Conservation (phyloP, 1,140 invertebrate genomes). For the Drosophila seguyi region DNA sequence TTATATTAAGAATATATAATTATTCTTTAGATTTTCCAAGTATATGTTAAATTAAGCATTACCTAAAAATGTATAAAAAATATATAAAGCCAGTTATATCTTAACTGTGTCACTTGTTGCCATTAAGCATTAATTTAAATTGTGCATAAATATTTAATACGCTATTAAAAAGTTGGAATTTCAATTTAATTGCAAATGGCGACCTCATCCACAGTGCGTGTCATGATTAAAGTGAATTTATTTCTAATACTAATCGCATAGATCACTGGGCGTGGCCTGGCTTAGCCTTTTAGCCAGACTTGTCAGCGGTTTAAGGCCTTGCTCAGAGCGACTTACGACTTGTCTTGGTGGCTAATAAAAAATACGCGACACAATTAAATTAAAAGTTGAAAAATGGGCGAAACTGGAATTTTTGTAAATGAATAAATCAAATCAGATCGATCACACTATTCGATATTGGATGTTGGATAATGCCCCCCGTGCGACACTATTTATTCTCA, state of each 20-base stretch:
- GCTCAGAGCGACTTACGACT: slow-evolving; percentile 4
- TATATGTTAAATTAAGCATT: background rate
- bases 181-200: slow-evolving; percentile 34
- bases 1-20: no score
- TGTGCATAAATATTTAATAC: background rate
- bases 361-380: slow-evolving; percentile 62
- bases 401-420: slow-evolving; percentile 38
- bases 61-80: background rate
- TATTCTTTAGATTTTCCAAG: no score
- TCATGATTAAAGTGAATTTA: slow-evolving; percentile 20
- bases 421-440: slow-evolving; percentile 38
- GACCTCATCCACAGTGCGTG: slow-evolving; percentile 39
- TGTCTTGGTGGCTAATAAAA: slow-evolving; percentile 42
- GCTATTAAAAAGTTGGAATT: background rate
- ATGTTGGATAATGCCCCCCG: slow-evolving; percentile 22
- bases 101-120: background rate
- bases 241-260: slow-evolving; percentile 1
- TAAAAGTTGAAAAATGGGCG: slow-evolving; percentile 39
- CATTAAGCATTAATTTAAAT: background rate
- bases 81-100: background rate
- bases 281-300: no score
- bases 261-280: no score
- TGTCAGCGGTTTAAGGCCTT: slow-evolving; percentile 27
- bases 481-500: slow-evolving; percentile 25
- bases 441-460: background rate